These are phyloP conservation scores for Stegophylla sp. DNA, from an alignment of 2,888 invertebrate species.

Conservation along the genomic window DNA sequence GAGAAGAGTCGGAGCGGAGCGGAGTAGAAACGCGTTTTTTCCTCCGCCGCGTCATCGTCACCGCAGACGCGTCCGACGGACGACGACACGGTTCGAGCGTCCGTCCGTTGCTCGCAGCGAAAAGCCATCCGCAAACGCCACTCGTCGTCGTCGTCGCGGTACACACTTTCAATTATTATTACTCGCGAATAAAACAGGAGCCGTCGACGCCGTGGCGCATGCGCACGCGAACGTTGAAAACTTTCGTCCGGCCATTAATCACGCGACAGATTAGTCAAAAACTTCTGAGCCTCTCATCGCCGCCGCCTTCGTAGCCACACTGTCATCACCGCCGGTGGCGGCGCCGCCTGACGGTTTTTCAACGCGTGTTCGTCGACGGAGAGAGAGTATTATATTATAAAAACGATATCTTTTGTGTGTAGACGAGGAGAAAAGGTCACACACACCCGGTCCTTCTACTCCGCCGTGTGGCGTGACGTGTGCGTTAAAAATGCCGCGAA, in stretches of 20 bases:
- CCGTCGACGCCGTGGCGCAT: neutral
- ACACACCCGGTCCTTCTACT: neutral
- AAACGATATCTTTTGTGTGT: slow-evolving; percentile 42
- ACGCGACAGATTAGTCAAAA: slow-evolving; percentile 58
- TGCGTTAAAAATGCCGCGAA: slow-evolving; percentile 10
- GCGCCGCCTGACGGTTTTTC: slow-evolving; percentile 25
- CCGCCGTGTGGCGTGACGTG: neutral
- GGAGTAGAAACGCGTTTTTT: slow-evolving; percentile 35
- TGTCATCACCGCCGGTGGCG: neutral
- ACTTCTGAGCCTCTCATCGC: slow-evolving; percentile 43
- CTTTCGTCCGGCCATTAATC: slow-evolving; percentile 56
- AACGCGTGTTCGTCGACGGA: neutral
- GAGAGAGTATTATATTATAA: slow-evolving; percentile 26
- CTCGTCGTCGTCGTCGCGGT: neutral
- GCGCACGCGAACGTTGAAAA: slow-evolving; percentile 9
- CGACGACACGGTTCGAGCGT: neutral
- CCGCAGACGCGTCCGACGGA: no score
- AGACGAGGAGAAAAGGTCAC: slow-evolving; percentile 23
- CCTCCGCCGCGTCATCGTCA: no score
- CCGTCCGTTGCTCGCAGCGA: neutral
- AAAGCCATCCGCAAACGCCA: slow-evolving; percentile 17
- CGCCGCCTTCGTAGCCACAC: neutral
- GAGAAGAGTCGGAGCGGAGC: no score
- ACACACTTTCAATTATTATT: slow-evolving; percentile 54
- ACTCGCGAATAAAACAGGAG: slow-evolving; percentile 28